Evolutionary conservation across 2,113 vertebrate species (phyloP), one percentile per base, ranked within the genome.

Genomic region (Myocastor coypus): DNA sequence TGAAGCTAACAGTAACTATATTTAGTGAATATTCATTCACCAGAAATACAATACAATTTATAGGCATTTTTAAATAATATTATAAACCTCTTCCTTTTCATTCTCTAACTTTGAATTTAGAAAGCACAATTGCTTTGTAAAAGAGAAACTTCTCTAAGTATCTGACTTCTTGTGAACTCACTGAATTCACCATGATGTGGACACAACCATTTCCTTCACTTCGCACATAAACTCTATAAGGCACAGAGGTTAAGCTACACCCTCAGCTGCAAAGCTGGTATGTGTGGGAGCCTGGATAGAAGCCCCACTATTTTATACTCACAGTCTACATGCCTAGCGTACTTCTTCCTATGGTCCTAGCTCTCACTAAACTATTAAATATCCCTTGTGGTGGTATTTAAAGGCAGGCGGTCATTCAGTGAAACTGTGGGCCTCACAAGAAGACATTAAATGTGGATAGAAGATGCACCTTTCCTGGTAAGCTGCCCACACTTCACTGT

Each of bases 231-330:
- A 42, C 20, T 55, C 55, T 34, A 9, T 13, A 59, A 82, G 64
- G 30, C 28, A 37, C 34, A 52, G 64, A 89, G 64, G 52, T 22
- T 66, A 63, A 71, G 52, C 16, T 52, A 85, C 13, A 80, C 3
- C 5, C 5, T 52, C 30, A 81, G 64, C 42, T 61, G 40, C 57
- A 84, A 3, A 34, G 82, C 24, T 77, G 32, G 64, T 7, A 20
- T 0, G 0, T 19, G 11, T 30, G 3, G 13, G 57, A 57, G 19
- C 32, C 86, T 12, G 42, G 26, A 10, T 0, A 7, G 32, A 66
- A 63, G 75, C 12, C 66, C 26, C 46, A 14, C 26, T 0, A 3
- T 5, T n/a, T 28, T 28, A 24, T 0, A 13, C 37, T 2, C 59
- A 32, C 5, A 66, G 81, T 3, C 16, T 16, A 30, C 2, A 57